Evolutionary conservation across 2,888 invertebrate genomes (phyloP).

Genomic region (Apamea epomidion): DNA sequence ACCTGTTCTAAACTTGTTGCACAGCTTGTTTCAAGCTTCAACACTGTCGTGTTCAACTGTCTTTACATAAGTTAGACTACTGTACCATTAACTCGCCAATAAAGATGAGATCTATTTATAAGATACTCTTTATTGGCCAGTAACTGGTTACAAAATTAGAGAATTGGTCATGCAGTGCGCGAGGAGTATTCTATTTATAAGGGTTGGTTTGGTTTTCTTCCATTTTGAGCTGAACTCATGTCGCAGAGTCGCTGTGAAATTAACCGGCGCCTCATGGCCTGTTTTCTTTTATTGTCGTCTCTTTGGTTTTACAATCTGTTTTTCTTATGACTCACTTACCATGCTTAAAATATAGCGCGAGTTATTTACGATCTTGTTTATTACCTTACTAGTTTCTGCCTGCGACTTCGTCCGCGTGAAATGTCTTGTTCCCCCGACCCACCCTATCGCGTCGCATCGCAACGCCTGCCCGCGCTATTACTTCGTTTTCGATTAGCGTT

Average conservation of each 20-base stretch:
- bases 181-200: slow-evolving; percentile 83
- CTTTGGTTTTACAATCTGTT: slow-evolving; percentile 78
- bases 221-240: slow-evolving; percentile 81
- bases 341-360: slow-evolving; percentile 76
- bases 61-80: slow-evolving; percentile 54
- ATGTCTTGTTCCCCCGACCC: background rate
- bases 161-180: slow-evolving; percentile 85
- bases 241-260: slow-evolving; percentile 81
- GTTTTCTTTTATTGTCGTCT: slow-evolving; percentile 83
- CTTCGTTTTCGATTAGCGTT: background rate
- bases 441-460: background rate
- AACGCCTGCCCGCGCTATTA: background rate
- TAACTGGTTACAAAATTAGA: slow-evolving; percentile 83
- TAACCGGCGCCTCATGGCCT: slow-evolving; percentile 85
- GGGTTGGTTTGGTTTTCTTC: slow-evolving; percentile 81
- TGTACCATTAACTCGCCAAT: slow-evolving; percentile 58
- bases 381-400: slow-evolving; percentile 54
- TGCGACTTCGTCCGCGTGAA: background rate
- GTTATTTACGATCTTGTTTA: slow-evolving; percentile 67
- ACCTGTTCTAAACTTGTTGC: slow-evolving; percentile 49
- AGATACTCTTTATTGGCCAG: slow-evolving; percentile 64
- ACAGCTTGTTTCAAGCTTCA: slow-evolving; percentile 49
- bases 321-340: slow-evolving; percentile 86
- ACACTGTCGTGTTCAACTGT: slow-evolving; percentile 43
- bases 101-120: slow-evolving; percentile 69